Conservation (phyloP, 2,888 invertebrate species). For the Bhutanitis thaidina region DNA sequence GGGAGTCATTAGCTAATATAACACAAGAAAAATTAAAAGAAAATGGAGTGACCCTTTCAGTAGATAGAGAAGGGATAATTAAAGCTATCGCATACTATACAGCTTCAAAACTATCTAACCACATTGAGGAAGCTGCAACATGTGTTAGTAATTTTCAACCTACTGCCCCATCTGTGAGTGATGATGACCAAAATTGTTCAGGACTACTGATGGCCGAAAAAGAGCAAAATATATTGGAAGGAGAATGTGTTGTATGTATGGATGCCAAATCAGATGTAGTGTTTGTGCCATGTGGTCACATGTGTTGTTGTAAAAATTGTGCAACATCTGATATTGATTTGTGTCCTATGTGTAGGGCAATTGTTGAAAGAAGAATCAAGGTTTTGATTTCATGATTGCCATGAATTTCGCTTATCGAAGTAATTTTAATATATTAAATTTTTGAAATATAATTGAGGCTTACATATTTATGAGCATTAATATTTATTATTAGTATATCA, state of each 20-base stretch:
- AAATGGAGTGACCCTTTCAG: conserved; percentile 76
- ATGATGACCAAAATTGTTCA: conserved; percentile 42
- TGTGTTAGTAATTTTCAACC: conserved; percentile 28
- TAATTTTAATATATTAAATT: background rate
- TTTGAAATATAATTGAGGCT: too few species aligned
- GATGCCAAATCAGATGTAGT: conserved; percentile 85
- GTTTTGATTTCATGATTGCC: conserved; percentile 76
- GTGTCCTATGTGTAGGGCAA: conserved; percentile 90
- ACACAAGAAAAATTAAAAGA: conserved; percentile 77
- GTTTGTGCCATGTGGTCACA: conserved; percentile 93
- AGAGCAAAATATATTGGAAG: conserved; percentile 51
- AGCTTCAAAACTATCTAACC: conserved; percentile 50
- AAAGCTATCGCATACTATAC: conserved; percentile 82
- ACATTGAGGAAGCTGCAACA: conserved; percentile 33
- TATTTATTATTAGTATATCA: too few species aligned
- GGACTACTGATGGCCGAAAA: conserved; percentile 52
- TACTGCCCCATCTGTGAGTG: conserved; percentile 41
- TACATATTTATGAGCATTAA: too few species aligned
- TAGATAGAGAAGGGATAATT: conserved; percentile 81
- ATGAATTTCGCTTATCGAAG: background rate
- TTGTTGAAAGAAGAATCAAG: conserved; percentile 84
- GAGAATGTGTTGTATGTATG: conserved; percentile 93
- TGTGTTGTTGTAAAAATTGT: conserved; percentile 89
- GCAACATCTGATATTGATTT: conserved; percentile 76
- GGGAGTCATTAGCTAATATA: conserved; percentile 73